Conservation (phyloP, 2,113 vertebrate genomes). For the Oreochromis niloticus region DNA sequence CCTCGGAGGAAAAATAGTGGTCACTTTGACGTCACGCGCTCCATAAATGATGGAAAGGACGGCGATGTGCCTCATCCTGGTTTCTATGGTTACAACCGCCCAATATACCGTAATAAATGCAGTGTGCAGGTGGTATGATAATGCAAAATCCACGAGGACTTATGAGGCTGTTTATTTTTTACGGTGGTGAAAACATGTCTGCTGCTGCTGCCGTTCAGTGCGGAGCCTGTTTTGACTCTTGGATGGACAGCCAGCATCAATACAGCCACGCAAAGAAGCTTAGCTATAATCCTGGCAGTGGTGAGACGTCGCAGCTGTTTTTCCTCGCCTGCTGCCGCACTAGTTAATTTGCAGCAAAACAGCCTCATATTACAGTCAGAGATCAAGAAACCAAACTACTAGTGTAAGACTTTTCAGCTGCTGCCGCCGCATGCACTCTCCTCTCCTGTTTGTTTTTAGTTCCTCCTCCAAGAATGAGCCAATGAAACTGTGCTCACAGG, state of each 20-base stretch:
- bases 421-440: slow-evolving; percentile 11
- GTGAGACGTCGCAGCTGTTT: slow-evolving; percentile 61
- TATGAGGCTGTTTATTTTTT: slow-evolving; percentile 33
- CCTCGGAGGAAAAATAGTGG: slow-evolving; percentile 33
- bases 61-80: slow-evolving; percentile 28
- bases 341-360: slow-evolving; percentile 47
- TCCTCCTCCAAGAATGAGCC: slow-evolving; percentile 21
- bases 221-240: slow-evolving; percentile 46
- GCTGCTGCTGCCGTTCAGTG: neutral
- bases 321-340: slow-evolving; percentile 32
- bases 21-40: slow-evolving; percentile 61
- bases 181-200: slow-evolving; percentile 1
- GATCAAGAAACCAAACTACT: slow-evolving; percentile 11
- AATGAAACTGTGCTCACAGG: slow-evolving; percentile 15
- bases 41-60: slow-evolving; percentile 60
- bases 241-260: slow-evolving; percentile 36
- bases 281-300: slow-evolving; percentile 58
- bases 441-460: slow-evolving; percentile 55
- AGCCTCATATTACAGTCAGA: slow-evolving; percentile 15
- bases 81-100: slow-evolving; percentile 67
- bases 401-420: slow-evolving; percentile 18
- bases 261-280: slow-evolving; percentile 54
- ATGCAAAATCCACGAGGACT: slow-evolving; percentile 32
- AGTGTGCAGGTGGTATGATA: slow-evolving; percentile 39
- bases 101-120: slow-evolving; percentile 42